These are phyloP conservation scores for Holotrichia oblita DNA, from an alignment of 1,140 invertebrate genomes.

Conservation along the genomic window DNA sequence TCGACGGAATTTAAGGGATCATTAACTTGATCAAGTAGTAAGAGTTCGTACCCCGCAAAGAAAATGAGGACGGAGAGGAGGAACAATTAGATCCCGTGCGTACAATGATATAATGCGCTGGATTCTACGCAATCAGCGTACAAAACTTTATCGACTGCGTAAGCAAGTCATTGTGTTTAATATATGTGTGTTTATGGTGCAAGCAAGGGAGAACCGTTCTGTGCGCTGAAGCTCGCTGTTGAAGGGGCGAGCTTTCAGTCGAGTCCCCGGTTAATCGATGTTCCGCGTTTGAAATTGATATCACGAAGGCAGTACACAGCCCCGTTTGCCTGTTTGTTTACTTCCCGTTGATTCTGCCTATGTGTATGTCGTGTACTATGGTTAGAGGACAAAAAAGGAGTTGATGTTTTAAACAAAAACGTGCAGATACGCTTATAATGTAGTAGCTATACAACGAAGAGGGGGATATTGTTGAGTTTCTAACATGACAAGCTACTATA, in stretches of 20 bases:
- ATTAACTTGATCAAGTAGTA: slow-evolving; percentile 32
- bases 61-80: background rate
- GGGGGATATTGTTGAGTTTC: slow-evolving; percentile 26
- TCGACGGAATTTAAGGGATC: slow-evolving; percentile 15
- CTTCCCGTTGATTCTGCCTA: background rate
- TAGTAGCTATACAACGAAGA: background rate
- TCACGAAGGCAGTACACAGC: background rate
- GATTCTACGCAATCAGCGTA: slow-evolving; percentile 25
- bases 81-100: slow-evolving; percentile 20
- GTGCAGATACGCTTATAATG: slow-evolving; percentile 25
- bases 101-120: slow-evolving; percentile 20
- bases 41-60: slow-evolving; percentile 11
- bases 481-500: slow-evolving; percentile 5
- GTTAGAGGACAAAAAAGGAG: slow-evolving; percentile 19
- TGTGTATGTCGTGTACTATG: background rate
- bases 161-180: slow-evolving; percentile 36
- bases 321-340: background rate
- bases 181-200: slow-evolving; percentile 32
- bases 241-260: slow-evolving; percentile 5
- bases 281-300: slow-evolving; percentile 15
- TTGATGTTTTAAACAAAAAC: slow-evolving; percentile 37
- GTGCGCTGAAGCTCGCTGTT: background rate
- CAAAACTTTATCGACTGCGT: slow-evolving; percentile 26
- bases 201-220: background rate
- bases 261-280: slow-evolving; percentile 25